phyloP scores from a whole-genome alignment of 2,797 vertebrate species.

The Clarias pachynema region DNA sequence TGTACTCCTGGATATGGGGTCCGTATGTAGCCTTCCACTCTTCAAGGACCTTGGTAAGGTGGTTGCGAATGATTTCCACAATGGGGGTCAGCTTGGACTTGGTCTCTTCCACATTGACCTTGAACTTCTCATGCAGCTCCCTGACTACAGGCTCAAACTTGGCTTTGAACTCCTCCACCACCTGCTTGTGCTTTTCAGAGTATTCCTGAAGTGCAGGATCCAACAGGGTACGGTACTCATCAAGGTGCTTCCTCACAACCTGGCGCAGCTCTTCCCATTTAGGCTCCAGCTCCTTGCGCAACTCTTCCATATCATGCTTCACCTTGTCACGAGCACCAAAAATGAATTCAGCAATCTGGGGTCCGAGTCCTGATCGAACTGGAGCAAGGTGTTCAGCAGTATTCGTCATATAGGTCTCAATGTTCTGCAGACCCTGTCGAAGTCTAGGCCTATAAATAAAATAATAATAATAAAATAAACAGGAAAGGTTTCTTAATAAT shows the following conservation, averaged over 20 bases:
- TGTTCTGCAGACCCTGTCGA: conserved; percentile 57
- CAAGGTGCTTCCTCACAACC: conserved; percentile 71
- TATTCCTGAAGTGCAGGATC: conserved; percentile 69
- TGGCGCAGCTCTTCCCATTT: conserved; percentile 64
- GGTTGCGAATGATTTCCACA: conserved; percentile 68
- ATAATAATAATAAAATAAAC: neutral
- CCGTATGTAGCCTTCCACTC: conserved; percentile 57
- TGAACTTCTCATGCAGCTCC: conserved; percentile 69
- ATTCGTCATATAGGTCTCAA: conserved; percentile 49
- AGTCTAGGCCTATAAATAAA: conserved; percentile 70
- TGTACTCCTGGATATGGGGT: conserved; percentile 77
- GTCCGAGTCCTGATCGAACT: conserved; percentile 56
- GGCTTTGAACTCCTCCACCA: conserved; percentile 58
- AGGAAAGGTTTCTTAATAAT: neutral
- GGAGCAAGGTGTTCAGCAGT: conserved; percentile 62
- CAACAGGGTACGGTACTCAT: conserved; percentile 69
- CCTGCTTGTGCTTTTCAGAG: conserved; percentile 58
- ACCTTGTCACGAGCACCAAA: conserved; percentile 67
- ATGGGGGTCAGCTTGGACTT: conserved; percentile 75
- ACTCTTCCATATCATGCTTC: conserved; percentile 64
- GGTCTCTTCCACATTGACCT: conserved; percentile 77
- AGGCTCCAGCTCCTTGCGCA: conserved; percentile 73
- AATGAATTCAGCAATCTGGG: conserved; percentile 64
- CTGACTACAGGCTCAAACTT: conserved; percentile 67
- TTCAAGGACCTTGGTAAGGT: conserved; percentile 65